Conservation (phyloP, 2,797 vertebrate genomes). For the Uromys caudimaculatus region DNA sequence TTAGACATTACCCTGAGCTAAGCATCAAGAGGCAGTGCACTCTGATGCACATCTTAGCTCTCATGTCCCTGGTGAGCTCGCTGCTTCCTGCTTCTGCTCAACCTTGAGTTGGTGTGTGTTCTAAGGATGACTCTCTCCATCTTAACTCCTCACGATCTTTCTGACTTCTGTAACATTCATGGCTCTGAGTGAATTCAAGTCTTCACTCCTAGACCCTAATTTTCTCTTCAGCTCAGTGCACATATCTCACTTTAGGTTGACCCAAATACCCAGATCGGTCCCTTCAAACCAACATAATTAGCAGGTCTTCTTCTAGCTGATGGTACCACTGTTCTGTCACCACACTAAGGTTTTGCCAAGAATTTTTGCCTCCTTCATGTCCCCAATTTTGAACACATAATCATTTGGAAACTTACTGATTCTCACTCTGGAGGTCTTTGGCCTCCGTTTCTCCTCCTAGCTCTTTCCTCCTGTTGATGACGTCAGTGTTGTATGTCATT, state of each 20-base stretch:
- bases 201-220: neutral
- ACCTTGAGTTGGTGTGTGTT: neutral
- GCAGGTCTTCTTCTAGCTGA: neutral
- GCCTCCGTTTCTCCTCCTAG: neutral
- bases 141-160: neutral
- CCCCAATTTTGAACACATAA: neutral
- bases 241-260: neutral
- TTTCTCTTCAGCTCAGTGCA: neutral
- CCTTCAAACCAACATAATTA: neutral
- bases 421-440: neutral
- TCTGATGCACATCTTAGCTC: neutral
- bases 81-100: neutral
- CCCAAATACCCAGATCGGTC: neutral
- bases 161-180: neutral
- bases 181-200: neutral
- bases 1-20: neutral
- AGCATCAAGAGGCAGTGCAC: accelerated
- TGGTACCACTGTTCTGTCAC: neutral
- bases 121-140: neutral
- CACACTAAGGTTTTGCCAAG: neutral
- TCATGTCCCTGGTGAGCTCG: neutral
- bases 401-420: neutral
- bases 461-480: neutral
- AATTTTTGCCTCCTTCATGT: neutral
- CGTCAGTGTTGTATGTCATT: neutral